phyloP scores from a whole-genome alignment of 1,140 invertebrate species.

The Brachionus sp. region DNA sequence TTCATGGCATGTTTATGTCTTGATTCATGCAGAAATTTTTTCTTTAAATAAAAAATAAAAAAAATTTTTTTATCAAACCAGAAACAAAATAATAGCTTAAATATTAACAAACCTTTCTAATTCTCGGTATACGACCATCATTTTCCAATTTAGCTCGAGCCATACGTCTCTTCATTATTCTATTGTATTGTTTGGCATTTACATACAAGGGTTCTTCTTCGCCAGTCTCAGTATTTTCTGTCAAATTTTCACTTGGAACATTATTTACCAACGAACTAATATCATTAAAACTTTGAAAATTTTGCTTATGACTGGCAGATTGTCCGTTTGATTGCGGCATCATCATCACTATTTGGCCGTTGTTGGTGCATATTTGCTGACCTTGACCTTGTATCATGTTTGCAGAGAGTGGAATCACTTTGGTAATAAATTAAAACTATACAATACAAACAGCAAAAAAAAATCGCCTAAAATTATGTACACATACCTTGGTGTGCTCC shows the following conservation, averaged over 20 bases:
- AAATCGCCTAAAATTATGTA: neutral
- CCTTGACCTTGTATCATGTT: neutral
- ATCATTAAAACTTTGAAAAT: neutral
- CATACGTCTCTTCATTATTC: constrained; percentile 58
- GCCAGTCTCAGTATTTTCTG: neutral
- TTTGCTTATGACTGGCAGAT: neutral
- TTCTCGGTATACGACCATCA: constrained; percentile 85
- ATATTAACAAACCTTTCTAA: constrained; percentile 65
- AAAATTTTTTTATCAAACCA: neutral
- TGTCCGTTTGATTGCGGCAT: neutral
- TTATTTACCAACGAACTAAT: constrained; percentile 14
- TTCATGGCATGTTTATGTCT: constrained; percentile 96
- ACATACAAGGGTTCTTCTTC: constrained; percentile 78
- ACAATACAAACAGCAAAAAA: no score
- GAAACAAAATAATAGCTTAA: neutral
- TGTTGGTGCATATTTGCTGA: neutral
- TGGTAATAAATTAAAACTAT: neutral
- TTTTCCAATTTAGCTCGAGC: constrained; percentile 58
- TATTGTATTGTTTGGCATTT: constrained; percentile 82
- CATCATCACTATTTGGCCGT: constrained; percentile 1
- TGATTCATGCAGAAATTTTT: constrained; percentile 97
- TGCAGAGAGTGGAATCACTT: neutral
- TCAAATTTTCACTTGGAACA: neutral
- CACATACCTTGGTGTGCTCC: constrained; percentile 21
- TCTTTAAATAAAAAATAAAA: constrained; percentile 50